Evolutionary conservation across 2,113 vertebrate genomes (phyloP), one percentile per base, ranked within the genome.

Genomic region (Nothocercus julius): DNA sequence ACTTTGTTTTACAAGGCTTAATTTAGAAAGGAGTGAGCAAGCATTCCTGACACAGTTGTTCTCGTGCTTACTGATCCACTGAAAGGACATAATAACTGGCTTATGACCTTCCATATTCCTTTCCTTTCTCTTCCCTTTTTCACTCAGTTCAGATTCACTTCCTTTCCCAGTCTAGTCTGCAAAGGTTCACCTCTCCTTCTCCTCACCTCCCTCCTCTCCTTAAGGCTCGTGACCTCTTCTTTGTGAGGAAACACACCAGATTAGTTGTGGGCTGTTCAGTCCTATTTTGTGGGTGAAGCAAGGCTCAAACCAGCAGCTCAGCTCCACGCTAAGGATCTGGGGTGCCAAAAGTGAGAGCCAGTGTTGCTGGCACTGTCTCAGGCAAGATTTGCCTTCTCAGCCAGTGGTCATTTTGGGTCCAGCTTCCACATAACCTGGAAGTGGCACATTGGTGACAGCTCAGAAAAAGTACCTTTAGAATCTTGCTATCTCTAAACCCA

Each of bases 1-100:
- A n/a, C 56, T 89, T 82, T 16, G 70, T 66, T 92, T 84, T 85
- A 67, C 93, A 91, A 85, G 56, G 59, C 76, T 85, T 93, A 90
- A 92, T 83, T 92, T 95, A 92, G 72, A 85, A 89, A 87, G 27
- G 20, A 80, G 21, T 27, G 54, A 92, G 24, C 15, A 85, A 77
- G 81, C n/a, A 11, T 85, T 30, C 40, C n/a, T 77, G 49, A 40
- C 5, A 47, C 5, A 30, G 54, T 66, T 91, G 51, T 56, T 79
- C 22, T 76, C 27, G 32, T 72, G n/a, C 20, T 85, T 67, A 69
- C 9, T 1, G 2, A 34, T 68, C n/a, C 51, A n/a, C 44, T 53
- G 32, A 79, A 85, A 82, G 38, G 47, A 38, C 3, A 0, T 59
- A 69, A 62, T 51, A 84, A 81, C 19, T 53, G 19, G 3, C 53